phyloP scores from a whole-genome alignment of 2,113 vertebrate species.

The Cololabis saira region DNA sequence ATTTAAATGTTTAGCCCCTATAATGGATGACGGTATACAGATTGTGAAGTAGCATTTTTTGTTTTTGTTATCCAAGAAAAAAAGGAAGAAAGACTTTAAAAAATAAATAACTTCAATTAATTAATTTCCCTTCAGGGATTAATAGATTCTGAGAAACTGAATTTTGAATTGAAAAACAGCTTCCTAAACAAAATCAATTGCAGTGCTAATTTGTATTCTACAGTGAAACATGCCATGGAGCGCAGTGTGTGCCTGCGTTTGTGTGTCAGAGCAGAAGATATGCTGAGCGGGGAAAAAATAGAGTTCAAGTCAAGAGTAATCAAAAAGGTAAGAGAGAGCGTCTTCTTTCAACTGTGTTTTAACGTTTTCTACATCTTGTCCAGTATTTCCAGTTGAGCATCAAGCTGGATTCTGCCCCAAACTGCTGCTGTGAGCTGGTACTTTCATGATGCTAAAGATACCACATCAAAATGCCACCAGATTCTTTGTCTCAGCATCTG shows the following conservation, averaged over 20 bases:
- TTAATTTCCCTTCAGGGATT: too few relatives aligned
- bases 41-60: too few relatives aligned
- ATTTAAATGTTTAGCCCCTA: too few relatives aligned
- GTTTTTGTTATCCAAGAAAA: too few relatives aligned
- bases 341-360: slow-evolving; percentile 6
- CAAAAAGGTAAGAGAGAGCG: slow-evolving; percentile 43
- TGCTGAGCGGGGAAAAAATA: slow-evolving; percentile 55
- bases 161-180: neutral
- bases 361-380: neutral
- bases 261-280: slow-evolving; percentile 41
- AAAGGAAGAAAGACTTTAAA: neutral
- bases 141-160: too few relatives aligned
- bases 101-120: too few relatives aligned
- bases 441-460: neutral
- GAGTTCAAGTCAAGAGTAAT: slow-evolving; percentile 51
- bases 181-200: slow-evolving; percentile 34
- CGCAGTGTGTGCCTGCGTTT: neutral
- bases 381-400: too few relatives aligned
- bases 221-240: slow-evolving; percentile 14
- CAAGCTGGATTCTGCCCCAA: neutral
- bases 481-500: neutral
- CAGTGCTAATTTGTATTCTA: slow-evolving; percentile 54
- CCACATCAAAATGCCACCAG: neutral
- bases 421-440: neutral
- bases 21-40: too few relatives aligned